These are phyloP conservation scores for Drosophila nigromelanica DNA, from an alignment of 1,140 invertebrate species.

Conservation along the genomic window DNA sequence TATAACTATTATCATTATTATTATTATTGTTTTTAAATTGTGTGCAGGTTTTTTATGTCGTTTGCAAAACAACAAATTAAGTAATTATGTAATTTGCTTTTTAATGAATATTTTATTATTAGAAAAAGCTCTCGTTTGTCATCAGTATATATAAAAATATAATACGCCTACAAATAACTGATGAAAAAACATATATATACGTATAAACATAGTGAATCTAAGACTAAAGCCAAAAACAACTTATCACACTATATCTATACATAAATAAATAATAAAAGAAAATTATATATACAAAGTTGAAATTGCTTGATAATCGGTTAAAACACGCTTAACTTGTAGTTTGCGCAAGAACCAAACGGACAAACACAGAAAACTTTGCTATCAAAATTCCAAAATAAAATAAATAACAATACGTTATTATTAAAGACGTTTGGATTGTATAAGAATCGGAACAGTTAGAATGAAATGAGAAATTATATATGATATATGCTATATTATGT, in stretches of 20 bases:
- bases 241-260: conserved; percentile 56
- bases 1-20: conserved; percentile 38
- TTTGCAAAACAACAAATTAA: conserved; percentile 75
- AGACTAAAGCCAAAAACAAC: conserved; percentile 79
- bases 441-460: conserved; percentile 19
- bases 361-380: conserved; percentile 38
- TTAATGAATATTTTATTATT: conserved; percentile 27
- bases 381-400: conserved; percentile 26
- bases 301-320: conserved; percentile 81
- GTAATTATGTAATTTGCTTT: conserved; percentile 43
- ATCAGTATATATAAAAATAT: conserved; percentile 37
- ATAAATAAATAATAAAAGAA: conserved; percentile 41
- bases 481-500: conserved; percentile 32
- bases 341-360: conserved; percentile 48
- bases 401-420: conserved; percentile 3
- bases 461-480: conserved; percentile 34
- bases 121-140: conserved; percentile 37
- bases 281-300: conserved; percentile 60
- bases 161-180: conserved; percentile 43
- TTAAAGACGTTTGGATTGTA: conserved; percentile 18
- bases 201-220: conserved; percentile 73
- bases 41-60: conserved; percentile 75
- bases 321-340: conserved; percentile 64
- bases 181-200: conserved; percentile 52
- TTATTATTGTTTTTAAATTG: conserved; percentile 65